These are phyloP conservation scores for Coracias cyanogaster DNA, from an alignment of 2,797 vertebrate species.

Conservation along the genomic window DNA sequence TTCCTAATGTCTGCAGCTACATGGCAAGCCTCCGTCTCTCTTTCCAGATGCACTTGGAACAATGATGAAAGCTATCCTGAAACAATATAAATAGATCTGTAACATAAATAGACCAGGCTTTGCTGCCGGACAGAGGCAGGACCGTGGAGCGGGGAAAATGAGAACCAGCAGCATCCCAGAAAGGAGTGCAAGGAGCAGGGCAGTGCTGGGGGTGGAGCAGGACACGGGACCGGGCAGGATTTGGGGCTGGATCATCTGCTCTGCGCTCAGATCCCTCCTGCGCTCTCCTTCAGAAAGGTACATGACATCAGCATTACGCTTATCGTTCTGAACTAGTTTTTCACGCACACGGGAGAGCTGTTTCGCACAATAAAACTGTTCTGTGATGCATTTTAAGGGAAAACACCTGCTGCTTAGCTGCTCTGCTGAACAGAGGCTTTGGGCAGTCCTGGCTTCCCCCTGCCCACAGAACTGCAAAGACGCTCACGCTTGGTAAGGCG, in stretches of 20 bases:
- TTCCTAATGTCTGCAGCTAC: constrained; percentile 38
- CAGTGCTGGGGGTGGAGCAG: neutral
- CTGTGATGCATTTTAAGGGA: neutral
- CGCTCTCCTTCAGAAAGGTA: neutral
- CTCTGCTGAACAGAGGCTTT: neutral
- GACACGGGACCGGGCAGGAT: neutral
- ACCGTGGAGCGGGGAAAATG: neutral
- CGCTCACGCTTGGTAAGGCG: neutral
- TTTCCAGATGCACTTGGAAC: constrained; percentile 65
- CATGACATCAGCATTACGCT: neutral
- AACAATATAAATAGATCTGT: constrained; percentile 69
- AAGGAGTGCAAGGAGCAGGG: neutral
- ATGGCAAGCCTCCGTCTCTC: neutral
- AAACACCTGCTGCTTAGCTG: neutral
- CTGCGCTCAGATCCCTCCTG: neutral
- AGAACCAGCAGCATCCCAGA: constrained; percentile 1
- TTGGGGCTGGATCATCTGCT: neutral
- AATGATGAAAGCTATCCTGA: constrained; percentile 68
- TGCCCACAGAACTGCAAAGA: neutral
- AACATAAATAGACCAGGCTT: constrained; percentile 56
- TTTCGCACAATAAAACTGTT: neutral
- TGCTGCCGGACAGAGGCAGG: constrained; percentile 8
- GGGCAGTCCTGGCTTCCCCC: neutral
- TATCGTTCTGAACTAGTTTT: neutral
- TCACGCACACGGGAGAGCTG: neutral